Evolutionary conservation across 2,113 vertebrate species (phyloP).

Genomic region (Equus quagga): DNA sequence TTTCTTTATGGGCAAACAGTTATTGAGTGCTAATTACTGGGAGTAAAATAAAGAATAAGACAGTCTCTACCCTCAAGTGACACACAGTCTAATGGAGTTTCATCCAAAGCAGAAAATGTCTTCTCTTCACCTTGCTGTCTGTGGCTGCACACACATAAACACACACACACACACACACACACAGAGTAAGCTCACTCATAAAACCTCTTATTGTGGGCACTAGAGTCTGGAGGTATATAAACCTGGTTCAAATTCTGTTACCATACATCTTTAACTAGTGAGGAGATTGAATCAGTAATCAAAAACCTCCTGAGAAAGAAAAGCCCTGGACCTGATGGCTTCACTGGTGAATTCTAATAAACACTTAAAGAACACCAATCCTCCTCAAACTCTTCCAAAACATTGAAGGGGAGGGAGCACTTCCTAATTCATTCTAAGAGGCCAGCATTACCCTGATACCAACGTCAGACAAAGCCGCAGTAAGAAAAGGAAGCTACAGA

Average conservation of each 20-base stretch:
- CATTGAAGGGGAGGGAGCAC: neutral
- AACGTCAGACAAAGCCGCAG: neutral
- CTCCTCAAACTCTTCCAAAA: neutral
- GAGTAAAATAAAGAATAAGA: neutral
- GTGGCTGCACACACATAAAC: no score
- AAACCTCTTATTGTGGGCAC: neutral
- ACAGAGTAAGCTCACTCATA: neutral
- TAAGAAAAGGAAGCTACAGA: neutral
- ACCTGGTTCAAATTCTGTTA: neutral
- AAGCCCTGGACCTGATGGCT: neutral
- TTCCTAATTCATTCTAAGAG: neutral
- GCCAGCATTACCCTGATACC: neutral
- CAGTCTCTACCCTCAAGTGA: neutral
- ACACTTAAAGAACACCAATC: neutral
- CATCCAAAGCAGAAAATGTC: neutral
- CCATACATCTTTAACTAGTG: neutral
- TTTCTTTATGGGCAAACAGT: neutral
- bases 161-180: neutral
- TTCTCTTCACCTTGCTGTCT: neutral
- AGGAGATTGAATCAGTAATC: neutral
- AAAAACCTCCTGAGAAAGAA: neutral
- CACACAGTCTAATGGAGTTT: neutral
- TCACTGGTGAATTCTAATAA: neutral
- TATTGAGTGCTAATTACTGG: neutral
- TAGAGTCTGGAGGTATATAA: neutral